Conservation (phyloP, 1,140 invertebrate species). For the Elysia chlorotica region DNA sequence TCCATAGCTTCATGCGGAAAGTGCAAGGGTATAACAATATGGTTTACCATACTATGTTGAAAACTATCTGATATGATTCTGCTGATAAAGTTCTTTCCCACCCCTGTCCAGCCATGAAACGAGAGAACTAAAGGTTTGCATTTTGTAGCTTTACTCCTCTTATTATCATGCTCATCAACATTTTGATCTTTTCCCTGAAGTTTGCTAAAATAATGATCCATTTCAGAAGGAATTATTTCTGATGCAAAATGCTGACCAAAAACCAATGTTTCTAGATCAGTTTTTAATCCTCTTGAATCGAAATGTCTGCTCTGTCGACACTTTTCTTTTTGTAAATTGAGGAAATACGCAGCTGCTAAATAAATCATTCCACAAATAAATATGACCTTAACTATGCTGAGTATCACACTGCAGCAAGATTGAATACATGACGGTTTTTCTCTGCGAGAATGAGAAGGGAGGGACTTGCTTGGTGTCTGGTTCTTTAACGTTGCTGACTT, state of each 20-base stretch:
- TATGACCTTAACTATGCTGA: too few species aligned
- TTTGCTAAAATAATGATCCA: conserved; percentile 32
- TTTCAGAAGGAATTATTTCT: conserved; percentile 27
- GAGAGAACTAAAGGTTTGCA: conserved; percentile 42
- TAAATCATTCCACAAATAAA: too few species aligned
- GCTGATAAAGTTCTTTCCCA: conserved; percentile 54
- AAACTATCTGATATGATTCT: conserved; percentile 43
- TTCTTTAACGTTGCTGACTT: too few species aligned
- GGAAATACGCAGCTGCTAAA: too few species aligned
- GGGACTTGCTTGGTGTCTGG: too few species aligned
- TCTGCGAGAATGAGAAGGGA: too few species aligned
- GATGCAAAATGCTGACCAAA: conserved; percentile 55
- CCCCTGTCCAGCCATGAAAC: conserved; percentile 56
- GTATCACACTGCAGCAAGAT: too few species aligned
- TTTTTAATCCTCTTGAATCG: conserved; percentile 29
- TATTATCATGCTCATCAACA: too few species aligned
- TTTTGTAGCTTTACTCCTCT: too few species aligned
- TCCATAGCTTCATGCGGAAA: conserved; percentile 37
- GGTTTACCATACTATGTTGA: conserved; percentile 23
- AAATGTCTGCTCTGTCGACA: conserved; percentile 15
- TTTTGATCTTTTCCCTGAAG: too few species aligned
- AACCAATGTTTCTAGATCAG: conserved; percentile 41
- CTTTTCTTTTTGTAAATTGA: not conserved
- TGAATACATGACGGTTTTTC: too few species aligned
- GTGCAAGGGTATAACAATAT: conserved; percentile 42